Conservation (phyloP, 2,797 vertebrate species). For the Sebastes paucispinis region DNA sequence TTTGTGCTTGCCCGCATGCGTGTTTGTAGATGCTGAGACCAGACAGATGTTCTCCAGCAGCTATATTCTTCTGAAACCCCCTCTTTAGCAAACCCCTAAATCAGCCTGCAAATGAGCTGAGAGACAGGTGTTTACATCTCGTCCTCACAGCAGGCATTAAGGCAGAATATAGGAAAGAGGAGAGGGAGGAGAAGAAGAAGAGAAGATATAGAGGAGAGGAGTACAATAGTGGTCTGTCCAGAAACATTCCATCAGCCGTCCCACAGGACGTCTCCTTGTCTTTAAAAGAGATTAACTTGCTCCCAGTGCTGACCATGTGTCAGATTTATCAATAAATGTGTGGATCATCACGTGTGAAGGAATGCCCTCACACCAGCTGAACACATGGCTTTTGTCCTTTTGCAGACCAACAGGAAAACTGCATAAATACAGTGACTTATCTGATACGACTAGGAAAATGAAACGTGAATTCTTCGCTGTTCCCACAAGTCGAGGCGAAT, state of each 20-base stretch:
- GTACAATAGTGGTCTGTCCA: constrained; percentile 28
- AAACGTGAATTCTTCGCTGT: constrained; percentile 44
- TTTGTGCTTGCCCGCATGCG: not conserved
- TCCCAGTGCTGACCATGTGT: constrained; percentile 5
- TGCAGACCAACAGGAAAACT: constrained; percentile 22
- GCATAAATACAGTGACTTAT: constrained; percentile 43
- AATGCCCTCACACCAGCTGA: constrained; percentile 13
- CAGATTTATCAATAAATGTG: constrained; percentile 33
- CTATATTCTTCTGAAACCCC: constrained; percentile 25
- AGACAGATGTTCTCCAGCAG: constrained; percentile 58
- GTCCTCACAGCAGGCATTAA: constrained; percentile 14
- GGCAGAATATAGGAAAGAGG: constrained; percentile 6
- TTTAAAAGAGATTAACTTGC: constrained; percentile 26
- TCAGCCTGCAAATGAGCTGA: constrained; percentile 57
- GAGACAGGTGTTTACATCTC: constrained; percentile 60
- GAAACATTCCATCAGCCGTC: constrained; percentile 16
- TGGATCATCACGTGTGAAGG: constrained; percentile 2
- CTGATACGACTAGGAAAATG: constrained; percentile 59
- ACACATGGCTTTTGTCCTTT: constrained; percentile 33
- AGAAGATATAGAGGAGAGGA: not conserved
- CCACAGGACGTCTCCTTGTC: constrained; percentile 16
- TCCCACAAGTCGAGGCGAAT: constrained; percentile 45
- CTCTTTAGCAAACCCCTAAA: constrained; percentile 47
- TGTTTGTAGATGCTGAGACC: constrained; percentile 25
- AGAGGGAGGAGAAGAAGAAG: not conserved